Base-by-base conservation (phyloP, 2,113 vertebrate species). In the Apodemus speciosus region DNA sequence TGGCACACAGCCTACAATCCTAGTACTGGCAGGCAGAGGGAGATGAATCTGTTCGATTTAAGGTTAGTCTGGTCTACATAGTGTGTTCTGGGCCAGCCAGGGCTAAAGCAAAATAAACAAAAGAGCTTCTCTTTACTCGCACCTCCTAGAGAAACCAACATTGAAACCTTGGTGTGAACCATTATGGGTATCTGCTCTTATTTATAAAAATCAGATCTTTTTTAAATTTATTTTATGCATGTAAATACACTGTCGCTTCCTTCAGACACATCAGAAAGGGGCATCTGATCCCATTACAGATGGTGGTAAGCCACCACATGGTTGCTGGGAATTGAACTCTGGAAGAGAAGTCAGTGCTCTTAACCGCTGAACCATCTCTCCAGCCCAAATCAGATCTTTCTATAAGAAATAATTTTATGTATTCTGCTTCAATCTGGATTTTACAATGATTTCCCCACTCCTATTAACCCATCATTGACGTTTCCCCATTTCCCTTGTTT, bases 141-240 rank as follows among this genome's bases (percentile, higher is more conserved):
- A 72, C 53, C 32, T 92, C 68, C 32, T 79, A 66, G 69, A 92
- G 71, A 88, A 92, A 75, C n/a, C 32, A 93, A 30, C 56, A 56
- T 86, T 77, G 94, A 66, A 14, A 58, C 25, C 38, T 68, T 80
- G n/a, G 2, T 76, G 0, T 80, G 38, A 76, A 64, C 73, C 11
- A 43, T 43, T 81, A 73, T 3, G 53, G 83, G 81, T 64, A n/a
- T 72, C 40, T 86, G 71, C 2, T 94, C 62, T 72, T 23, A 72
- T 68, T 84, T 79, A 62, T 38, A 56, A 25, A n/a, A n/a, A n/a
- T n/a, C n/a, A n/a, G n/a, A n/a, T n/a, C n/a, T n/a, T n/a, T n/a
- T n/a, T n/a, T n/a, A n/a, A n/a, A n/a, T n/a, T n/a, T n/a, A n/a
- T n/a, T n/a, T n/a, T n/a, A n/a, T n/a, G n/a, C n/a, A n/a, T n/a